Evolutionary conservation across 53 echinoderm and acorn worm genomes (phyloP).

Genomic region (Hippasteria phrygiana): DNA sequence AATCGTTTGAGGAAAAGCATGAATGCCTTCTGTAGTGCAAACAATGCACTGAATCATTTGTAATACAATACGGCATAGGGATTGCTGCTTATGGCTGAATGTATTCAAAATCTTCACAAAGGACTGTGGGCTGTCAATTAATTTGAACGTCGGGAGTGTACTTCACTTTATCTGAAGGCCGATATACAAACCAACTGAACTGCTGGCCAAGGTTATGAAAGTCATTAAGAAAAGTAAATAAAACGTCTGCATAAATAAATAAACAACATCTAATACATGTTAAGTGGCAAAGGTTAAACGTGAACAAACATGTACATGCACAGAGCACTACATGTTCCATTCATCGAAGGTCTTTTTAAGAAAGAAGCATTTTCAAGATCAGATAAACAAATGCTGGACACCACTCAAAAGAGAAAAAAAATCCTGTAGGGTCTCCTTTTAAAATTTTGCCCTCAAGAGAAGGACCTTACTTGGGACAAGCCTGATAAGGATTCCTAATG

Average conservation of each 20-base stretch:
- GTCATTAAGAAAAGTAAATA: background rate
- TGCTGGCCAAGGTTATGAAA: slow-evolving; percentile 36
- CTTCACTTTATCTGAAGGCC: background rate
- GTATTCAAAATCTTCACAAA: too few species aligned
- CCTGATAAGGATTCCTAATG: background rate
- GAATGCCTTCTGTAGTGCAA: too few species aligned
- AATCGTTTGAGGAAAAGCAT: too few species aligned
- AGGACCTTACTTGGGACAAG: background rate
- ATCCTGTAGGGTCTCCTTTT: background rate
- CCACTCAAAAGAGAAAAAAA: background rate
- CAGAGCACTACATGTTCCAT: background rate
- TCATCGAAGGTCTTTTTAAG: background rate
- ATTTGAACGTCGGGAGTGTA: background rate
- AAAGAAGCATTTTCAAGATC: slow-evolving; percentile 2
- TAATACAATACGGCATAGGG: too few species aligned
- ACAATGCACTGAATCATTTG: too few species aligned
- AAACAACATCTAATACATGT: too few species aligned
- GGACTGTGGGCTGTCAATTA: too few species aligned
- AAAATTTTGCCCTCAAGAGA: background rate
- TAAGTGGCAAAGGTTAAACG: background rate
- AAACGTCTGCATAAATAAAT: background rate
- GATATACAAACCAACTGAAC: too few species aligned
- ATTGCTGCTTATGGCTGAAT: too few species aligned
- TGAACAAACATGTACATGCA: background rate
- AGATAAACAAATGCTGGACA: background rate